A percentile compares a stretch with the other conserved stretches of the same genome.
These are phyloP conservation scores for Ophion ventricosus DNA, from an alignment of 2,888 invertebrate genomes.

Conservation along the genomic window DNA sequence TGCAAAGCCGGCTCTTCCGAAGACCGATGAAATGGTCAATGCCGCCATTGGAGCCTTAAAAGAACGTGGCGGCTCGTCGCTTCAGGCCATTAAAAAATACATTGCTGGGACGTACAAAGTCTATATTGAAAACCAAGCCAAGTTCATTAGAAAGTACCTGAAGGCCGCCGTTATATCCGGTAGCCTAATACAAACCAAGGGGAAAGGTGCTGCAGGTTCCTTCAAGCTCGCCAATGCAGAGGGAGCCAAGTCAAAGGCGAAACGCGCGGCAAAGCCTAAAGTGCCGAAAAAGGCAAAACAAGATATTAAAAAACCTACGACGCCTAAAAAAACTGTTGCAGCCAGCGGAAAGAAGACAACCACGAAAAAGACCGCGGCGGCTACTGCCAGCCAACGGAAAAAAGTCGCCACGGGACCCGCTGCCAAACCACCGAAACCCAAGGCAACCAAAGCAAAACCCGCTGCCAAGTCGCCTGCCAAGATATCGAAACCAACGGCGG, in stretches of 20 bases:
- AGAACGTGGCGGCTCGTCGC: constrained; percentile 86
- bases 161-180: constrained; percentile 85
- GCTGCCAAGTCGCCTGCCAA: constrained; percentile 72
- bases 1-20: constrained; percentile 83
- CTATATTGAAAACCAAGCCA: constrained; percentile 85
- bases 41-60: constrained; percentile 84
- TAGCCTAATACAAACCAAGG: constrained; percentile 84
- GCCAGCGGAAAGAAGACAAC: constrained; percentile 35
- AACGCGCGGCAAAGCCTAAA: constrained; percentile 44
- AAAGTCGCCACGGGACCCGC: too few relatives aligned
- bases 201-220: constrained; percentile 84
- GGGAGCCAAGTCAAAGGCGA: constrained; percentile 55
- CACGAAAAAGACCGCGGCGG: constrained; percentile 41
- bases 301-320: constrained; percentile 41
- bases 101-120: constrained; percentile 85
- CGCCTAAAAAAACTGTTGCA: constrained; percentile 71
- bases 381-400: too few relatives aligned
- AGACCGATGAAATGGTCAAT: constrained; percentile 85
- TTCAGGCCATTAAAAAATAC: constrained; percentile 86
- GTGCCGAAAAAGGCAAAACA: constrained; percentile 54
- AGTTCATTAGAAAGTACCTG: constrained; percentile 86
- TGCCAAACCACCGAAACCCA: constrained; percentile 66
- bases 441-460: constrained; percentile 61
- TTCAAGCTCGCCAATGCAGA: constrained; percentile 80
- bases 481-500: constrained; percentile 63